phyloP scores from a whole-genome alignment of 2,113 vertebrate genomes.

The Nycticebus coucang region DNA sequence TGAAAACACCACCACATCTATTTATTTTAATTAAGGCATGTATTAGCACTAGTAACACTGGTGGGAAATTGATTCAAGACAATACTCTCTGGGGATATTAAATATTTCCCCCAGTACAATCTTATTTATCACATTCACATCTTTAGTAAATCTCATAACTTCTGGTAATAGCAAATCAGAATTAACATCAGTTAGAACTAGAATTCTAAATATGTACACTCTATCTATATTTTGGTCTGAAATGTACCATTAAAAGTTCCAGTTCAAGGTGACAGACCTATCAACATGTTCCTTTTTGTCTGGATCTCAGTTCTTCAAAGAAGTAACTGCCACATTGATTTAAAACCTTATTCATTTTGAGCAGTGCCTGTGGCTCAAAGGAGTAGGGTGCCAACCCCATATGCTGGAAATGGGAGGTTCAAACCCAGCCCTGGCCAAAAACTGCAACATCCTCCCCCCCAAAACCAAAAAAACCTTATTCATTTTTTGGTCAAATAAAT shows the following conservation, averaged over 20 bases:
- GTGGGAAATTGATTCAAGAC: neutral
- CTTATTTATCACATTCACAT: neutral
- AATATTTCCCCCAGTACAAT: neutral
- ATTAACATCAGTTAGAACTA: neutral
- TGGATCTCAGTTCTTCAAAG: neutral
- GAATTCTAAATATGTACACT: neutral
- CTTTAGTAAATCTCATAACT: neutral
- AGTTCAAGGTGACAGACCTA: neutral
- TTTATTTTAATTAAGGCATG: slow-evolving; percentile 39
- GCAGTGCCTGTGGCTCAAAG: too few relatives aligned
- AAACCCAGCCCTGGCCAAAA: too few relatives aligned
- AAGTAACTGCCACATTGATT: neutral
- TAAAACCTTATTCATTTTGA: neutral
- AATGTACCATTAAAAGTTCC: neutral
- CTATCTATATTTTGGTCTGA: neutral
- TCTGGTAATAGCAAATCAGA: neutral
- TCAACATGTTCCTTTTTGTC: neutral
- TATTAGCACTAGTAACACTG: neutral
- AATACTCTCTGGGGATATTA: neutral
- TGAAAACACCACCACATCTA: neutral
- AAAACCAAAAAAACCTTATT: neutral
- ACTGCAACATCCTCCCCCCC: too few relatives aligned
- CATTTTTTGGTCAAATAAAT: neutral
- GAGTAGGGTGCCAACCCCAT: too few relatives aligned
- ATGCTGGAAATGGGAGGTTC: too few relatives aligned